Conservation (phyloP, 92 coral and sea anemone species). For the Epizoanthus fatuus region DNA sequence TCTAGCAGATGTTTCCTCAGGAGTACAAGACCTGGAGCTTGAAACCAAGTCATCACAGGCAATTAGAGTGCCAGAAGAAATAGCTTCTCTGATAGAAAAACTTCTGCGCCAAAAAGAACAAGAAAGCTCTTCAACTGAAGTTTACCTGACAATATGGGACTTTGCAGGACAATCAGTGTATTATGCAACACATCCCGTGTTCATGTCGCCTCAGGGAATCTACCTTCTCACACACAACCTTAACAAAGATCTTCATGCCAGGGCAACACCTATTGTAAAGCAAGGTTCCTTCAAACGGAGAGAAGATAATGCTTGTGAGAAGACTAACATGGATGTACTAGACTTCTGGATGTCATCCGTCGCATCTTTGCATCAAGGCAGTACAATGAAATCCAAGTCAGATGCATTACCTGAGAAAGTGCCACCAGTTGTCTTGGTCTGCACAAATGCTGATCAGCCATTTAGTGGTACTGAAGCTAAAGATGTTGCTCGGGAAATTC, state of each 20-base stretch:
- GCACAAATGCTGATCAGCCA: constrained; percentile 73
- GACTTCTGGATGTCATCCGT: constrained; percentile 31
- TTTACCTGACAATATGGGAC: constrained; percentile 25
- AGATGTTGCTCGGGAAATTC: constrained; percentile 41
- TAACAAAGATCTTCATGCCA: constrained; percentile 9
- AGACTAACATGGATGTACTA: constrained; percentile 32
- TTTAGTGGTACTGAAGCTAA: constrained; percentile 10
- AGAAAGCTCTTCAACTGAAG: not conserved
- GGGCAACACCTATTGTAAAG: constrained; percentile 21
- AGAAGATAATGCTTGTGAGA: constrained; percentile 26
- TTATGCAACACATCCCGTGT: constrained; percentile 45
- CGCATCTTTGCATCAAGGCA: constrained; percentile 22
- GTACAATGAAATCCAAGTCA: not conserved
- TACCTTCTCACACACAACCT: constrained; percentile 17
- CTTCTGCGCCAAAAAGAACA: not conserved
- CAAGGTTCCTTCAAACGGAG: constrained; percentile 26
- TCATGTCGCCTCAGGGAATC: constrained; percentile 11
- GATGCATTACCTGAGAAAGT: constrained; percentile 1
- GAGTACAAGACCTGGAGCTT: no score
- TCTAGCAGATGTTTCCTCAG: no score
- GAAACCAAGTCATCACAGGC: no score
- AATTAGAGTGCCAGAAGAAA: constrained; percentile 3
- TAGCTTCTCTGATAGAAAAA: constrained; percentile 5
- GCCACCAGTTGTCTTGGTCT: constrained; percentile 64
- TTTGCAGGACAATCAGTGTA: constrained; percentile 45